Evolutionary conservation across 2,797 vertebrate species (phyloP).

Genomic region (Scomberomorus guttatus): DNA sequence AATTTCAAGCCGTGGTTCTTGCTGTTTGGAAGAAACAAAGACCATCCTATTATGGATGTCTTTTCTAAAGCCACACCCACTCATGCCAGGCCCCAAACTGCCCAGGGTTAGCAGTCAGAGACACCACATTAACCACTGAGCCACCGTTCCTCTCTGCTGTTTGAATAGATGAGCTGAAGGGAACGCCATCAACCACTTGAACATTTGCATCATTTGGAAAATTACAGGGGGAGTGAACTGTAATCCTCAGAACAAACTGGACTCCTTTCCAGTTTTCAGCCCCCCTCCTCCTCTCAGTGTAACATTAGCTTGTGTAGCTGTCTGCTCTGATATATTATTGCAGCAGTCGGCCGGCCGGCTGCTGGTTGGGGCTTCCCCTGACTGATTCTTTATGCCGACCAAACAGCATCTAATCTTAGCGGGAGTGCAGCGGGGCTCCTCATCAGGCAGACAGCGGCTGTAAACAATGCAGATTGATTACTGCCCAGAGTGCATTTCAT

Average conservation of each 20-base stretch:
- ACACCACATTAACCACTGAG: background rate
- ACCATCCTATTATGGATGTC: no score
- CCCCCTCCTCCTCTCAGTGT: constrained; percentile 12
- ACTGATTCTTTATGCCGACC: constrained; percentile 67
- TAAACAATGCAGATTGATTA: constrained; percentile 79
- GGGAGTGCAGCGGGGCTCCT: constrained; percentile 62
- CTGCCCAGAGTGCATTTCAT: constrained; percentile 60
- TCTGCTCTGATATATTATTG: constrained; percentile 60
- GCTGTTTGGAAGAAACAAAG: no score
- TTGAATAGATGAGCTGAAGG: constrained; percentile 18
- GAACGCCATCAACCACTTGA: constrained; percentile 30
- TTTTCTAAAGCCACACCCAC: no score
- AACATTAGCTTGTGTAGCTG: constrained; percentile 64
- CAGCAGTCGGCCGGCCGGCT: constrained; percentile 41
- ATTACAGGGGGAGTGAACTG: constrained; percentile 40
- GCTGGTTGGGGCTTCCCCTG: constrained; percentile 57
- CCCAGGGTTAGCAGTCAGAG: background rate
- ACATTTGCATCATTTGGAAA: constrained; percentile 58
- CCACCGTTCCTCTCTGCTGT: background rate
- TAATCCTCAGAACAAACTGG: constrained; percentile 54
- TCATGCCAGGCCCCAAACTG: background rate
- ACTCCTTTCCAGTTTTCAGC: constrained; percentile 52
- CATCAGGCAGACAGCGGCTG: constrained; percentile 70
- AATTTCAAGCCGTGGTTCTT: no score
- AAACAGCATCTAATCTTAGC: constrained; percentile 70